phyloP scores from a whole-genome alignment of 2,797 vertebrate species.

The Leucoraja ocellata region DNA sequence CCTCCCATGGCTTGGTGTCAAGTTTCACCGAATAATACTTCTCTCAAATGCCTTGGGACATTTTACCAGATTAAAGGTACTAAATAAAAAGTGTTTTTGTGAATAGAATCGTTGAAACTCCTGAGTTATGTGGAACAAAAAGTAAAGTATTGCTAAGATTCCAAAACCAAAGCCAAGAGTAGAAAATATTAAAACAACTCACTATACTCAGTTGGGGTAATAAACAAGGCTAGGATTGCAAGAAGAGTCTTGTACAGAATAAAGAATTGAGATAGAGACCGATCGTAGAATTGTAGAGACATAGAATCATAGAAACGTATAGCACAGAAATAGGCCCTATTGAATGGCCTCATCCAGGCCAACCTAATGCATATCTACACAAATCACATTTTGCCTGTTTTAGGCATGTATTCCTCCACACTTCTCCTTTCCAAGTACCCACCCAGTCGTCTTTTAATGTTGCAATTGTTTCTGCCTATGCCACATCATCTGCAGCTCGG shows the following conservation, averaged over 20 bases:
- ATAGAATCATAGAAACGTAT: no score
- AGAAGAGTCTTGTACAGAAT: background rate
- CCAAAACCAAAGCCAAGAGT: background rate
- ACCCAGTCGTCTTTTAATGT: no score
- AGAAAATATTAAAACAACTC: background rate
- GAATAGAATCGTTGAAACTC: background rate
- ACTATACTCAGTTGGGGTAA: background rate
- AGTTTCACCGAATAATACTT: background rate
- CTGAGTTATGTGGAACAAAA: background rate
- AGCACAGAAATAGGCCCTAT: no score
- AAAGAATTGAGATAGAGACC: background rate
- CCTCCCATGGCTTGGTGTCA: background rate
- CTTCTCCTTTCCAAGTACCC: no score
- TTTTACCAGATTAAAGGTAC: background rate
- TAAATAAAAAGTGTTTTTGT: background rate
- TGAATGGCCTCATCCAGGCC: no score
- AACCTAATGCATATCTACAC: no score
- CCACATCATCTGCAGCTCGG: no score
- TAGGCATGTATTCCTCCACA: no score
- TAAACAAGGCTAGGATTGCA: background rate
- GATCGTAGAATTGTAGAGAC: background rate
- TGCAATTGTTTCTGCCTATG: no score
- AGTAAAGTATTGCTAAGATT: background rate
- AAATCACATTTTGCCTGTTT: no score
- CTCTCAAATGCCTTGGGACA: background rate